Conservation (phyloP, 2,888 invertebrate genomes). For the Platynereis dumerilii region DNA sequence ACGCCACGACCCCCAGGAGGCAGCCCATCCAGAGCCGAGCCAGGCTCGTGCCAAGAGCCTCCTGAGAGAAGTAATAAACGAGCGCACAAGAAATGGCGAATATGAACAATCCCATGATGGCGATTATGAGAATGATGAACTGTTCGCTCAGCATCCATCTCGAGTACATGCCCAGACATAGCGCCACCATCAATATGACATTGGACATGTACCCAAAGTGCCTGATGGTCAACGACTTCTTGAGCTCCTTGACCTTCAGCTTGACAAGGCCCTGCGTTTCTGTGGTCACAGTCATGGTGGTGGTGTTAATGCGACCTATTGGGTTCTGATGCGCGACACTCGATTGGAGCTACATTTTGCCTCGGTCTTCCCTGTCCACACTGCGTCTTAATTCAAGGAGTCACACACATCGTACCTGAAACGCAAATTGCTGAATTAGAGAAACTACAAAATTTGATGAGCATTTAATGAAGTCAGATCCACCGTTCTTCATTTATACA, state of each 20-base stretch:
- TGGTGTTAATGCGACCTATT: no score
- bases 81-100: conserved; percentile 52
- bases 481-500: no score
- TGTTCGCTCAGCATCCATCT: conserved; percentile 52
- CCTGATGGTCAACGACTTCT: conserved; percentile 32
- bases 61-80: conserved; percentile 53
- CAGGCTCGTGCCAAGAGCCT: conserved; percentile 47
- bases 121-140: conserved; percentile 46
- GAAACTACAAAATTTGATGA: no score
- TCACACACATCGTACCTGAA: no score
- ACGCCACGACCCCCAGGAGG: conserved; percentile 54
- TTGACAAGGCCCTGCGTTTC: no score
- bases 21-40: conserved; percentile 58
- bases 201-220: conserved; percentile 51
- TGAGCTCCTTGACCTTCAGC: conserved; percentile 8
- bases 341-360: no score
- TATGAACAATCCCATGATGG: conserved; percentile 51
- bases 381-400: no score
- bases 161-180: conserved; percentile 55
- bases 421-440: no score
- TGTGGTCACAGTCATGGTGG: no score
- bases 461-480: no score
- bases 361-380: no score
- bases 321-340: no score
- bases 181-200: conserved; percentile 49